A percentile compares a stretch with the other conserved stretches of the same genome.
These are phyloP conservation scores for Vanessa cardui DNA, from an alignment of 2,888 invertebrate genomes.

Conservation along the genomic window DNA sequence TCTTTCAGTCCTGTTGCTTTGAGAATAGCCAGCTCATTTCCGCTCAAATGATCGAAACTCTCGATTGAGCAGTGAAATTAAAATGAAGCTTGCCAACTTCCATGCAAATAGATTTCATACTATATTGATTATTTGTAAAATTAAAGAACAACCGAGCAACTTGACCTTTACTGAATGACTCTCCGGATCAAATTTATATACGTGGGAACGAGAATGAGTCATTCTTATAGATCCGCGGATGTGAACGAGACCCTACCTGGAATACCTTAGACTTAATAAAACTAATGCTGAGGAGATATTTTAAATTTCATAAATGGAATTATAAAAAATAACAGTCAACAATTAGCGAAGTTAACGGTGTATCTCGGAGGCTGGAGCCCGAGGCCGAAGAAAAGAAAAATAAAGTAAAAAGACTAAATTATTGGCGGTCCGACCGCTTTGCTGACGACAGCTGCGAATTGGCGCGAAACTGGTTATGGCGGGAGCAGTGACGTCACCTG, in stretches of 20 bases:
- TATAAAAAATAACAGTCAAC: conserved; percentile 48
- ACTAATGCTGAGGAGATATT: conserved; percentile 19
- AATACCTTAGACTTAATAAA: conserved; percentile 16
- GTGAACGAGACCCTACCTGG: conserved; percentile 10
- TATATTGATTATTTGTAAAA: neutral
- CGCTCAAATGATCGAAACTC: too few species aligned
- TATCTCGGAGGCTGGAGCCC: conserved; percentile 63
- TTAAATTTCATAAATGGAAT: conserved; percentile 27
- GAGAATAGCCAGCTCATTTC: too few species aligned
- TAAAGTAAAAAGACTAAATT: conserved; percentile 57
- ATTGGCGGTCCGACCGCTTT: conserved; percentile 64
- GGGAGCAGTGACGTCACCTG: conserved; percentile 74
- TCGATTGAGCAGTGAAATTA: too few species aligned
- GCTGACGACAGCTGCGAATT: conserved; percentile 78
- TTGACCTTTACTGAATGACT: conserved; percentile 22
- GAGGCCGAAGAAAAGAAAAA: conserved; percentile 57
- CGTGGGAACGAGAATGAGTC: conserved; percentile 40
- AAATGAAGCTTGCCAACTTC: too few species aligned
- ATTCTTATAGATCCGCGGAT: conserved; percentile 6
- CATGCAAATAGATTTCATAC: too few species aligned
- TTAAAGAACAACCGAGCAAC: conserved; percentile 18
- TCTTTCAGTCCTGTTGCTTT: too few species aligned
- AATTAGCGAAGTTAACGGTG: conserved; percentile 71
- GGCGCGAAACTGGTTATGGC: conserved; percentile 78
- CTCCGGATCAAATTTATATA: conserved; percentile 32